These are phyloP conservation scores for Drosophila micromelanica DNA, from an alignment of 1,140 invertebrate genomes.

Conservation along the genomic window DNA sequence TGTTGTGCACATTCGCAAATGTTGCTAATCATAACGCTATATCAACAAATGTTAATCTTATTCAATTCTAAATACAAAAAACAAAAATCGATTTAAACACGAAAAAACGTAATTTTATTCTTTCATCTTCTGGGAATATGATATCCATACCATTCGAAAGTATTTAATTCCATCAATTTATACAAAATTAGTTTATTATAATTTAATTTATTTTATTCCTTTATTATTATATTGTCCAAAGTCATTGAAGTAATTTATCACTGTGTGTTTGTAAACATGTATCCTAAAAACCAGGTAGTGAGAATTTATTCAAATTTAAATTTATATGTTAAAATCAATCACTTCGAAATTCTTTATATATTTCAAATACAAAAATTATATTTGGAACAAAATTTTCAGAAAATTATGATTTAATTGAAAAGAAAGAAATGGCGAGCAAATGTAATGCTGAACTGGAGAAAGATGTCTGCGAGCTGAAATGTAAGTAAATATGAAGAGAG, in stretches of 20 bases:
- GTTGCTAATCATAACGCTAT: conserved; percentile 59
- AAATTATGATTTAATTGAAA: not conserved
- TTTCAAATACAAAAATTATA: not conserved
- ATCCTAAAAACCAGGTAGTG: not conserved
- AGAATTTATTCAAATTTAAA: conserved; percentile 4
- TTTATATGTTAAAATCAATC: not conserved
- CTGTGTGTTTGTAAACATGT: not conserved
- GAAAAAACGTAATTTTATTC: not conserved
- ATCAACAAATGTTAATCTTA: conserved; percentile 58
- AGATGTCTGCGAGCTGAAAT: conserved; percentile 56
- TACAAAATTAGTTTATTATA: too few relatives aligned
- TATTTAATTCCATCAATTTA: too few relatives aligned
- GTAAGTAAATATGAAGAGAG: conserved; percentile 15
- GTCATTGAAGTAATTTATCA: not conserved
- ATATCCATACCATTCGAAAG: too few relatives aligned
- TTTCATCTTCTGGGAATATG: not conserved
- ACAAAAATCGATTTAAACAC: conserved; percentile 3
- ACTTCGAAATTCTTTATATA: not conserved
- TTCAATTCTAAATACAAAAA: conserved; percentile 43
- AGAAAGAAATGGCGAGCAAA: not conserved
- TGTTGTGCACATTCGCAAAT: conserved; percentile 66
- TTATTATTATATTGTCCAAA: not conserved
- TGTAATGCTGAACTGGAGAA: conserved; percentile 8
- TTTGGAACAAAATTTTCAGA: not conserved
- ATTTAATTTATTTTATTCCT: not conserved